These are phyloP conservation scores for Argyrosomus japonicus DNA, from an alignment of 2,113 vertebrate species.

Conservation along the genomic window DNA sequence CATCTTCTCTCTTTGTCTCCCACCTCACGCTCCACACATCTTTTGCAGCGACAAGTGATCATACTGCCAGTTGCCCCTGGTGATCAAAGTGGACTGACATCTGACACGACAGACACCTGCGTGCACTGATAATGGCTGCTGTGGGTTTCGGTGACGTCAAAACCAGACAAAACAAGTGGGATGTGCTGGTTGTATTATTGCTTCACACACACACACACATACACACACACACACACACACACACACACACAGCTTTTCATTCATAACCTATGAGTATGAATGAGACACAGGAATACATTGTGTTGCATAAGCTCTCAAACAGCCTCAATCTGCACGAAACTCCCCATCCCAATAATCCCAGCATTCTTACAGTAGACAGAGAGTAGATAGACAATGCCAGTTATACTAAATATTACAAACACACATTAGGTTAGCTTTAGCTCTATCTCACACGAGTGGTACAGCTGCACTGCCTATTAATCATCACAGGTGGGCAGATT, in stretches of 20 bases:
- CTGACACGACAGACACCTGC: conserved; percentile 25
- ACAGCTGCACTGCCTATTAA: conserved; percentile 16
- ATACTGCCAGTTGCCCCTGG: conserved; percentile 41
- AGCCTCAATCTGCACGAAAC: conserved; percentile 13
- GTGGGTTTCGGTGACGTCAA: conserved; percentile 57
- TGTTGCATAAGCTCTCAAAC: conserved; percentile 1
- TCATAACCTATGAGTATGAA: conserved; percentile 22
- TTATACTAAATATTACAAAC: neutral
- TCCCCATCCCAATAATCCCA: conserved; percentile 17
- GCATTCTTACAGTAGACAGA: neutral
- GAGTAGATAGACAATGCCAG: conserved; percentile 7
- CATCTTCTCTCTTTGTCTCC: conserved; percentile 22
- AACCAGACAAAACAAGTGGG: conserved; percentile 34
- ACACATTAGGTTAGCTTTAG: neutral
- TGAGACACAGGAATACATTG: neutral
- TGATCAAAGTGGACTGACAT: conserved; percentile 26
- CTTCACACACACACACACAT: conserved; percentile 1
- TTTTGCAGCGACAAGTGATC: conserved; percentile 43
- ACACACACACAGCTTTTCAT: conserved; percentile 33
- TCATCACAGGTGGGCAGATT: neutral
- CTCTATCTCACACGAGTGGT: neutral
- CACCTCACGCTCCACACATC: conserved; percentile 24
- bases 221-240: neutral
- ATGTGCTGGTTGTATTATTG: conserved; percentile 21
- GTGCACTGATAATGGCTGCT: conserved; percentile 41